These are phyloP conservation scores for Uromys caudimaculatus DNA, from an alignment of 2,797 vertebrate species.

Conservation along the genomic window DNA sequence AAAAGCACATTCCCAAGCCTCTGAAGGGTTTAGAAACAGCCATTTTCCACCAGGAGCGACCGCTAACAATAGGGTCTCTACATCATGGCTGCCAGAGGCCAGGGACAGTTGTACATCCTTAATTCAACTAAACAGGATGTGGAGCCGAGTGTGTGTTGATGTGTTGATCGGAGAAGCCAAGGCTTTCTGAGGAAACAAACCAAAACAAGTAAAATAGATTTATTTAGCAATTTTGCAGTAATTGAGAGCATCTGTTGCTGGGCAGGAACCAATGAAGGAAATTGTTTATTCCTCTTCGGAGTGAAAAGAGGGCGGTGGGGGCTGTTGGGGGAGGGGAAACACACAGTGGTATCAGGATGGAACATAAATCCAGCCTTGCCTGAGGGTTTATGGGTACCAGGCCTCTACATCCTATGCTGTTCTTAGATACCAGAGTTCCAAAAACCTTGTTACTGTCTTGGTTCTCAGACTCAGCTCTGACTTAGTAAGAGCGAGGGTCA, in stretches of 20 bases:
- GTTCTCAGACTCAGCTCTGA: constrained; percentile 9
- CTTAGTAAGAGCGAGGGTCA: not conserved
- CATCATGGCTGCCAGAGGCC: not conserved
- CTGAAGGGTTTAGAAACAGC: not conserved
- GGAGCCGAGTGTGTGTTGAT: not conserved
- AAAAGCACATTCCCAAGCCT: not conserved
- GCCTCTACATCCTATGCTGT: not conserved
- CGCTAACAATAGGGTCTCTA: not conserved
- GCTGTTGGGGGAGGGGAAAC: not conserved
- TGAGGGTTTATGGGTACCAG: not conserved
- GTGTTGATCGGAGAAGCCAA: constrained; percentile 9
- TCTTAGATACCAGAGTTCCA: not conserved
- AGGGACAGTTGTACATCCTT: not conserved
- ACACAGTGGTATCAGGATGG: not conserved
- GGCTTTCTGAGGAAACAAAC: constrained; percentile 62
- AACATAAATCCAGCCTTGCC: not conserved
- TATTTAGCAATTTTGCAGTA: constrained; percentile 74
- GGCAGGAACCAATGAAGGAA: constrained; percentile 61
- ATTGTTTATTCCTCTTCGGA: constrained; percentile 60
- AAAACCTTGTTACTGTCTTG: not conserved
- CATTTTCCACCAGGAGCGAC: not conserved
- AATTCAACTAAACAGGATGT: not conserved
- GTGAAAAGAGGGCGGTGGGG: not conserved
- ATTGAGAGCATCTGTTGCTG: constrained; percentile 77
- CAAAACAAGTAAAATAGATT: constrained; percentile 73